Base-by-base conservation (phyloP, 2,888 invertebrate species). In the Ormyrus rosae region DNA sequence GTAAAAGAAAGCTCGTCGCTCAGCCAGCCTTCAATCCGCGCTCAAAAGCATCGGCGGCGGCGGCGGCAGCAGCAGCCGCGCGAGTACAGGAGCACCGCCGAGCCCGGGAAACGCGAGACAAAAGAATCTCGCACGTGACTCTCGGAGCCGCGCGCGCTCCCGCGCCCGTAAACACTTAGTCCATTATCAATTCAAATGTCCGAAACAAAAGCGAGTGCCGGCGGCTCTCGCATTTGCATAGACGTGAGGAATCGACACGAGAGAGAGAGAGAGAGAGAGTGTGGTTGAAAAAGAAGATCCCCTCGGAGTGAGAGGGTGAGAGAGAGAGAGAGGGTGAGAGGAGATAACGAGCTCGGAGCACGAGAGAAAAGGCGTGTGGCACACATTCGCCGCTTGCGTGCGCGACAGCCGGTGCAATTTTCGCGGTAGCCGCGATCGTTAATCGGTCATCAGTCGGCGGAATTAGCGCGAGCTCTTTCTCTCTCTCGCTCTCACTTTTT, bases 171-270 rank as follows among this genome's bases (percentile, higher is more conserved):
- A 81, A 77, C 80, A 65, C 80, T 79, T 51, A 19, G 76, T 10
- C 61, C 76, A 81, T 81, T 81, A 81, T 81, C 81, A 81, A 77
- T 77, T 81, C 81, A 77, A 81, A 81, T 81, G 72, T 73, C 69
- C 81, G 77, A 81, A 79, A 79, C 72, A 76, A 80, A 80, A 72
- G 79, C 68, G 48, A 75, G 67, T 46, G 48, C 51, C 5, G 45
- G 7, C n/a, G 3, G 34, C 34, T 34, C 34, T 34, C 6, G 48
- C 1, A 80, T 80, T 80, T 75, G 80, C 75, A 75, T 80, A 65
- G 60, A 75, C 70, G 80, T 75, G 70, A 75, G 75, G 51, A 71
- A 75, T 80, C 70, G 69, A 64, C 53, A 46, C 10, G 8, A 46
- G 34, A 8, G 72, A 8, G 10, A 11, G 34, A 34, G 61, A 51